Conservation (phyloP, 2,113 vertebrate genomes). For the Morone chrysops region DNA sequence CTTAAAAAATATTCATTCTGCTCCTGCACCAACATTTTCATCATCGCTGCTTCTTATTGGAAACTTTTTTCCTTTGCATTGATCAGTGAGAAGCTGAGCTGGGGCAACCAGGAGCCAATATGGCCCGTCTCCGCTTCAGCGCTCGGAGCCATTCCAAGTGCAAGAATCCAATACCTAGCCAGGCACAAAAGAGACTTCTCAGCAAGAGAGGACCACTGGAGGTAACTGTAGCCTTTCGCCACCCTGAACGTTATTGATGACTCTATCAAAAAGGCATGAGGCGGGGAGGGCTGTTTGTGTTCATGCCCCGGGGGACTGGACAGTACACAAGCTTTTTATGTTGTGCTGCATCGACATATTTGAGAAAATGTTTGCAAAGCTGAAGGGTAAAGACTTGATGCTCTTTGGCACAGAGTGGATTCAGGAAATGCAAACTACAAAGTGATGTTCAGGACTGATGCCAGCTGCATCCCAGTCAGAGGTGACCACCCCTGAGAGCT, state of each 20-base stretch:
- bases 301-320: not conserved
- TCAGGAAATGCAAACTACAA: constrained; percentile 29
- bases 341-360: constrained; percentile 27
- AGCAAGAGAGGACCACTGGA: constrained; percentile 57
- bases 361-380: constrained; percentile 31
- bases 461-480: constrained; percentile 37
- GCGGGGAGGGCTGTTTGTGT: constrained; percentile 34
- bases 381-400: constrained; percentile 5
- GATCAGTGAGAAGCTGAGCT: constrained; percentile 69
- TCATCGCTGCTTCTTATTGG: not conserved
- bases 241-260: constrained; percentile 58
- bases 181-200: constrained; percentile 77
- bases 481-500: not conserved
- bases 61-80: constrained; percentile 13
- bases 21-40: not conserved
- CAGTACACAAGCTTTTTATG: constrained; percentile 21
- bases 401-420: constrained; percentile 18
- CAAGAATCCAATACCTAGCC: constrained; percentile 75
- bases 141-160: constrained; percentile 66
- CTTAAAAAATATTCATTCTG: constrained; percentile 33
- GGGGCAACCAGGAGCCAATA: constrained; percentile 80
- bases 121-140: constrained; percentile 66
- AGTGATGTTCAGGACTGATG: constrained; percentile 56
- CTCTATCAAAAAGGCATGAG: constrained; percentile 48
- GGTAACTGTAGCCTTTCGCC: constrained; percentile 56